A percentile compares a stretch with the other conserved stretches of the same genome.
These are phyloP conservation scores for mouse (Mus musculus) DNA, from an alignment of 2,113 vertebrate species.

Conservation along the genomic window GRCm39 chr19:26096501-26097000, in stretches of 20 bases:
- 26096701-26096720: neutral
- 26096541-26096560: neutral
- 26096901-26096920: too few species aligned
- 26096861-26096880: too few species aligned
- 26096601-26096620: neutral
- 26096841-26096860: too few species aligned
- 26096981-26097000: too few species aligned
- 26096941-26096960: too few species aligned
- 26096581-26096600: neutral
- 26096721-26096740: neutral
- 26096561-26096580: neutral
- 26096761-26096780: neutral
- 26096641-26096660: neutral
- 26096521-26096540: neutral
- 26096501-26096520: neutral
- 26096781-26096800: neutral
- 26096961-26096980: too few species aligned
- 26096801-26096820: too few species aligned
- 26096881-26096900: too few species aligned
- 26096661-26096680: too few species aligned
- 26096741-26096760: neutral
- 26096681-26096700: neutral
- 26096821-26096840: too few species aligned
- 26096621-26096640: neutral
- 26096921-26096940: too few species aligned